Conservation (phyloP, 2,797 vertebrate species). For the Pampus argenteus region DNA sequence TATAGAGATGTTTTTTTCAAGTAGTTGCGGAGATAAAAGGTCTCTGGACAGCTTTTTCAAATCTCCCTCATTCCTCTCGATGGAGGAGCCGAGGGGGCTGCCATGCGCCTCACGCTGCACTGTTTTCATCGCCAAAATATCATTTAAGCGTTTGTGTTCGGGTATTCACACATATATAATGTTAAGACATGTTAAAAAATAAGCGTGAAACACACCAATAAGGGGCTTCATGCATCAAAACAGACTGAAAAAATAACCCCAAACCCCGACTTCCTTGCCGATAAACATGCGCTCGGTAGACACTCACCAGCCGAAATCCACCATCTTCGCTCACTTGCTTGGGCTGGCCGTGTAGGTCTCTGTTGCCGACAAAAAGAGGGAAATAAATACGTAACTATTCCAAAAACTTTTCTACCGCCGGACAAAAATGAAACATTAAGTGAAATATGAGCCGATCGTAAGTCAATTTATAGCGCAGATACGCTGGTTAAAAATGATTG, state of each 20-base stretch:
- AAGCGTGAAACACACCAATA: constrained; percentile 4
- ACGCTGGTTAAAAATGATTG: constrained; percentile 70
- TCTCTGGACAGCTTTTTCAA: constrained; percentile 87
- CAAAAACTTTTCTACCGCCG: constrained; percentile 74
- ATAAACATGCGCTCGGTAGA: constrained; percentile 86
- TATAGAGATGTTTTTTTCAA: constrained; percentile 6
- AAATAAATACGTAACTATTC: constrained; percentile 78
- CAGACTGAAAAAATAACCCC: constrained; percentile 53
- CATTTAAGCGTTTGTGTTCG: constrained; percentile 38
- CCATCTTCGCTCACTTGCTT: constrained; percentile 91
- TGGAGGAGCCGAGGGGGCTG: constrained; percentile 82
- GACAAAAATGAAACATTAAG: constrained; percentile 37
- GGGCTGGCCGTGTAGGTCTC: constrained; percentile 75
- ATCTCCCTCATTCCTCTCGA: constrained; percentile 92
- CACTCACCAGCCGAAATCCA: constrained; percentile 91
- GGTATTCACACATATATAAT: background rate
- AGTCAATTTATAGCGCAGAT: constrained; percentile 50
- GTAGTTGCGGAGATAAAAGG: constrained; percentile 47
- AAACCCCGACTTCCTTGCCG: constrained; percentile 86
- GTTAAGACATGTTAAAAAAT: constrained; percentile 20
- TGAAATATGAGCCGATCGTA: constrained; percentile 37
- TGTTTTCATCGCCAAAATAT: constrained; percentile 80
- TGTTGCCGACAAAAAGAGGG: constrained; percentile 79
- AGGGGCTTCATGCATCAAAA: background rate
- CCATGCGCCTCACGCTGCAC: constrained; percentile 88